Percentiles rank a stretch among this genome's conserved stretches.
These are phyloP conservation scores for Tetragnatha versicolor DNA, from an alignment of 1,140 invertebrate species.

Conservation along the genomic window DNA sequence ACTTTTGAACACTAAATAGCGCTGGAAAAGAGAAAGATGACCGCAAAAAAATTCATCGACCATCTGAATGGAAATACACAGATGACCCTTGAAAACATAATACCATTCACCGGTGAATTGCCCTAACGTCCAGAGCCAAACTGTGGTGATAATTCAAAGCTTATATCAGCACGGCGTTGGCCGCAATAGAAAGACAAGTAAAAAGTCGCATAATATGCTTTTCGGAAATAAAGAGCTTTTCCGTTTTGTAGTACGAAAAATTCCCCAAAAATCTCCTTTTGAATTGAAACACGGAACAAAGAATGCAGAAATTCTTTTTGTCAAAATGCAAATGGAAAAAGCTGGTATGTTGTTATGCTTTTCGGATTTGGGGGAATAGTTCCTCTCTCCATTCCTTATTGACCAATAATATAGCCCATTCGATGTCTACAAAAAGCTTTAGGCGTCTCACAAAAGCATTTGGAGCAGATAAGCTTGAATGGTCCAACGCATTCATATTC, in stretches of 20 bases:
- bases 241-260: constrained; percentile 5
- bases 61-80: neutral
- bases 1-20: neutral
- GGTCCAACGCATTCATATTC: too few relatives aligned
- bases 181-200: neutral
- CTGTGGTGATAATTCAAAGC: neutral
- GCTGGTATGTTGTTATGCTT: constrained; percentile 44
- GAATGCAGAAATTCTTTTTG: constrained; percentile 32
- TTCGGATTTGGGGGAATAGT: constrained; percentile 27
- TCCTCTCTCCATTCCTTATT: constrained; percentile 38
- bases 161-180: neutral
- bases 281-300: constrained; percentile 39
- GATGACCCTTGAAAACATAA: neutral
- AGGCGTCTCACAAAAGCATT: too few relatives aligned
- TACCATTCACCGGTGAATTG: neutral
- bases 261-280: constrained; percentile 22
- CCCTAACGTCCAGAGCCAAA: neutral
- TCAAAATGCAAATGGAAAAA: constrained; percentile 45
- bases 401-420: constrained; percentile 33
- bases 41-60: neutral
- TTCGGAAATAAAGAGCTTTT: constrained; percentile 5
- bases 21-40: neutral
- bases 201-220: constrained; percentile 8
- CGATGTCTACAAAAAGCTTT: constrained; percentile 6
- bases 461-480: too few relatives aligned